Evolutionary conservation across 2,888 invertebrate species (phyloP).

Genomic region (Scelioninae gen. 1): DNA sequence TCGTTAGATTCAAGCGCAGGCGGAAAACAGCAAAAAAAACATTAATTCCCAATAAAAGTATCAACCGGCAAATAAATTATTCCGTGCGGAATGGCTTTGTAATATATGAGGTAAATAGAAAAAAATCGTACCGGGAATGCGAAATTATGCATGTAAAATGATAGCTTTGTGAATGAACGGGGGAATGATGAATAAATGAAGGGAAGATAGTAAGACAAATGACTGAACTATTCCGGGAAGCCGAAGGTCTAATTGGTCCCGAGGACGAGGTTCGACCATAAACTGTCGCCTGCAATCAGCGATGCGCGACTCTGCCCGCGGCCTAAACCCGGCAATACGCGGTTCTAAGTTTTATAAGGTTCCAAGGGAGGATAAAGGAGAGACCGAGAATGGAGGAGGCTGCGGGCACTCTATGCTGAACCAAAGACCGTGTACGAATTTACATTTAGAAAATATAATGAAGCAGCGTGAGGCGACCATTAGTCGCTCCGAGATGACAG

Average conservation of each 20-base stretch:
- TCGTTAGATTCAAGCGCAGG: conserved; percentile 11
- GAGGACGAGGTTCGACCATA: conserved; percentile 81
- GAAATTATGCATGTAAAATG: conserved; percentile 61
- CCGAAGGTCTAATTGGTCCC: conserved; percentile 82
- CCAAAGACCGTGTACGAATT: conserved; percentile 82
- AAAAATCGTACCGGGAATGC: conserved; percentile 39
- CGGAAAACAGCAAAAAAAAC: conserved; percentile 13
- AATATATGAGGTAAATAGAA: conserved; percentile 53
- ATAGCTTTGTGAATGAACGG: conserved; percentile 43
- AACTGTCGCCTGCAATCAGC: conserved; percentile 84
- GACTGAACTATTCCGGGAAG: conserved; percentile 80
- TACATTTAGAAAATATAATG: conserved; percentile 85
- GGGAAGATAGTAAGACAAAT: conserved; percentile 63
- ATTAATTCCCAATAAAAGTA: conserved; percentile 49
- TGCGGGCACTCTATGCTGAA: conserved; percentile 67
- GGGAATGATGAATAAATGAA: conserved; percentile 38
- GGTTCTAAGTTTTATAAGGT: conserved; percentile 80
- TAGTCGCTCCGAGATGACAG: conserved; percentile 84
- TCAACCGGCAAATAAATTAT: conserved; percentile 57
- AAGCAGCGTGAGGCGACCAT: conserved; percentile 84
- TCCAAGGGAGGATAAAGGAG: conserved; percentile 71
- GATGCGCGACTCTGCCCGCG: conserved; percentile 79
- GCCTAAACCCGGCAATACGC: conserved; percentile 65
- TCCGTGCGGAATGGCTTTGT: conserved; percentile 31
- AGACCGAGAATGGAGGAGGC: conserved; percentile 53